Evolutionary conservation across 1,140 invertebrate genomes (phyloP).

Genomic region (Drosophila kanapiae): DNA sequence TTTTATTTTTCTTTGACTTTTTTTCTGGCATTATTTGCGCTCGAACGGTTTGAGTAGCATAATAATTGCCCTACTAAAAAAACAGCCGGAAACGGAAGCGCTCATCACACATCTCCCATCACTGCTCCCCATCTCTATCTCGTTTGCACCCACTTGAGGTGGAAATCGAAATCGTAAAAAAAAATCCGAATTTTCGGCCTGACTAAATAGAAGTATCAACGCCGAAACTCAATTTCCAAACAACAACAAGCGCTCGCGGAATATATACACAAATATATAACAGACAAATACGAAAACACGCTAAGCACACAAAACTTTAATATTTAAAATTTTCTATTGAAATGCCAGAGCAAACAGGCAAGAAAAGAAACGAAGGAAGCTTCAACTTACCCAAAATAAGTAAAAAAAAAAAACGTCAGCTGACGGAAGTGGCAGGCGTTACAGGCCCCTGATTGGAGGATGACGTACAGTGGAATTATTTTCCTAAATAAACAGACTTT

Average conservation of each 20-base stretch:
- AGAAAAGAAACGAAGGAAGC: constrained; percentile 18
- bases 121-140: constrained; percentile 6
- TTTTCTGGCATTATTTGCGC: constrained; percentile 44
- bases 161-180: constrained; percentile 13
- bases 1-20: background rate
- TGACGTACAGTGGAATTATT: background rate
- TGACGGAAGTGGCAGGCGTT: constrained; percentile 62
- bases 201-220: constrained; percentile 76
- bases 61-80: constrained; percentile 56
- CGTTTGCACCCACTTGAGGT: constrained; percentile 45
- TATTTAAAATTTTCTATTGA: constrained; percentile 71
- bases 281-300: constrained; percentile 37
- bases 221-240: constrained; percentile 77
- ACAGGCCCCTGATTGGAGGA: constrained; percentile 9
- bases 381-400: constrained; percentile 15
- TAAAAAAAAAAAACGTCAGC: constrained; percentile 36
- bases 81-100: constrained; percentile 56
- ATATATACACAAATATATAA: constrained; percentile 38
- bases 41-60: constrained; percentile 60
- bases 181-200: constrained; percentile 35
- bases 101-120: constrained; percentile 50
- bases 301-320: constrained; percentile 64
- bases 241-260: constrained; percentile 46
- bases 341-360: constrained; percentile 42
- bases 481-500: background rate